Percentiles rank a stretch among this genome's conserved stretches.
phyloP scores from a whole-genome alignment of 2,888 invertebrate genomes.

The Ennomos quercinarius region DNA sequence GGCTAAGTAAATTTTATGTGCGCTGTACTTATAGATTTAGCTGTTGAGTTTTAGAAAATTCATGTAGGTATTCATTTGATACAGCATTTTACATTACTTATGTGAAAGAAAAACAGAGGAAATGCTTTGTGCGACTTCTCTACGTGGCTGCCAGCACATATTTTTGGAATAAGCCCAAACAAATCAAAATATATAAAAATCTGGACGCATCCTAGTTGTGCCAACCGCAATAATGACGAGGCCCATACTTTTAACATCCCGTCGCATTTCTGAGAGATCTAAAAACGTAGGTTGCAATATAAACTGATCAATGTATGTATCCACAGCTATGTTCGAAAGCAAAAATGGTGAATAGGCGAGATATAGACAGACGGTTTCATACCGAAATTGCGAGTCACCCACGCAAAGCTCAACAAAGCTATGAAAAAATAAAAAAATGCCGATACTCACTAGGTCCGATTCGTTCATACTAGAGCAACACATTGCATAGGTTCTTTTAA shows the following conservation, averaged over 20 bases:
- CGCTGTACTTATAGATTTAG: constrained; percentile 1
- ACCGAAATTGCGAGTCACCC: constrained; percentile 47
- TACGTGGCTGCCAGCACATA: too few species aligned
- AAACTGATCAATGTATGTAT: constrained; percentile 3
- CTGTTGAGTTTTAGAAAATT: background rate
- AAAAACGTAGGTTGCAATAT: background rate
- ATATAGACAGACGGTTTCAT: constrained; percentile 16
- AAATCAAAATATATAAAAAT: too few species aligned
- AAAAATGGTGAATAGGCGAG: constrained; percentile 19
- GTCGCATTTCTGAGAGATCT: too few species aligned
- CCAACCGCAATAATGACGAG: too few species aligned
- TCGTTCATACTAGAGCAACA: background rate
- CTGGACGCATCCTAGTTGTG: too few species aligned
- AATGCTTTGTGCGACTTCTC: too few species aligned
- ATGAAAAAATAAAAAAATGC: constrained; percentile 54
- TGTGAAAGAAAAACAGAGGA: too few species aligned
- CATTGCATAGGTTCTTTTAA: too few species aligned
- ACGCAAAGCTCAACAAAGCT: constrained; percentile 56
- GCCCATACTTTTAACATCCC: too few species aligned
- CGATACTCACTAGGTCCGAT: constrained; percentile 10
- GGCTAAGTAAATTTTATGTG: constrained; percentile 13
- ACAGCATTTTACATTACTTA: too few species aligned
- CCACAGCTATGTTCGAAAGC: constrained; percentile 17
- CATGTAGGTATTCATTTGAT: too few species aligned
- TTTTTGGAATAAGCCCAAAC: too few species aligned